phyloP scores from a whole-genome alignment of 1,140 invertebrate species.

The Drosophila aff. region DNA sequence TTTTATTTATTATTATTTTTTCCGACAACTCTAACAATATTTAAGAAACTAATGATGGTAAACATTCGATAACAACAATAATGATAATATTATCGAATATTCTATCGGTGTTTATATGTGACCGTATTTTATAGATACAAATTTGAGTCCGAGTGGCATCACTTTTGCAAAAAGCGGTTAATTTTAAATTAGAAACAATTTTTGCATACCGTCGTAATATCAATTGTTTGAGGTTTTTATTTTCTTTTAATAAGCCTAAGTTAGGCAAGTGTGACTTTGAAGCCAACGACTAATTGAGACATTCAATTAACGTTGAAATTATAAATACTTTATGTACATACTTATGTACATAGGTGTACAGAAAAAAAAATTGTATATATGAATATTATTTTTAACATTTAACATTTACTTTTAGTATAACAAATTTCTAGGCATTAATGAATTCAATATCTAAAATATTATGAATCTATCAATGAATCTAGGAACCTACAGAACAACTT shows the following conservation, averaged over 20 bases:
- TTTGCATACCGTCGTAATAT: not conserved
- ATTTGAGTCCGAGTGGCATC: not conserved
- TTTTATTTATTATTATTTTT: not conserved
- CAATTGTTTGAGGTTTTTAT: not conserved
- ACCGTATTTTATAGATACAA: not conserved
- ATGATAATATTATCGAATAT: not conserved
- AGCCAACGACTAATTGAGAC: constrained; percentile 34
- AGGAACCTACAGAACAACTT: not conserved
- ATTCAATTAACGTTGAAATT: constrained; percentile 39
- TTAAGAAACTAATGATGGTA: not conserved
- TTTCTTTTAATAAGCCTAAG: not conserved
- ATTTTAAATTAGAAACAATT: not conserved
- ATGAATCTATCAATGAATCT: too few relatives aligned
- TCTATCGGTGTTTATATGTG: not conserved
- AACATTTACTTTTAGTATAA: too few relatives aligned
- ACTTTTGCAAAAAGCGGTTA: not conserved
- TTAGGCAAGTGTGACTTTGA: constrained; percentile 12
- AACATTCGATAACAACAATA: not conserved
- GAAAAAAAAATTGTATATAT: not conserved
- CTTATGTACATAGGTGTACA: not conserved
- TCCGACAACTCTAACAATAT: not conserved
- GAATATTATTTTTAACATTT: too few relatives aligned
- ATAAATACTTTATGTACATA: too few relatives aligned
- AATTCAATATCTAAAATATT: too few relatives aligned
- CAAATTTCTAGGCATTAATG: too few relatives aligned